Percentiles rank a stretch among this genome's conserved stretches.
Conservation (phyloP, 92 coral and sea anemone species). For the Epizoanthus scotinus region DNA sequence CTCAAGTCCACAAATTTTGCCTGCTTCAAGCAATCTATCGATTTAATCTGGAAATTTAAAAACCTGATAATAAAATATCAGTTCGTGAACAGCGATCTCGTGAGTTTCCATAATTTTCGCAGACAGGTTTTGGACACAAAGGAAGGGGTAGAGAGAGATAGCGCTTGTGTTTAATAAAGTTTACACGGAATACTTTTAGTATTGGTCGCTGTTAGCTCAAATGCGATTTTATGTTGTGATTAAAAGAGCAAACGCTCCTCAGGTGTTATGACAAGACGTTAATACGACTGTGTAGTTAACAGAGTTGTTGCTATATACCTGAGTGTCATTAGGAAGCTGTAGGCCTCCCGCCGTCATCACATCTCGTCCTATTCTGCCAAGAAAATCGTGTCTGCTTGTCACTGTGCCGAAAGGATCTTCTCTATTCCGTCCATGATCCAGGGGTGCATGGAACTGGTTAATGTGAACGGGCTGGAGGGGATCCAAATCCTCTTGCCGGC, state of each 20-base stretch:
- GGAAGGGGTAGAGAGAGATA: slow-evolving; percentile 7
- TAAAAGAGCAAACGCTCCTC: slow-evolving; percentile 32
- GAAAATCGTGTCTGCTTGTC: slow-evolving; percentile 83
- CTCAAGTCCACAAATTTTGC: not conserved
- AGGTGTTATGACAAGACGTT: slow-evolving; percentile 60
- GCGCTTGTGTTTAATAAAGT: slow-evolving; percentile 12
- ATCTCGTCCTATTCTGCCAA: slow-evolving; percentile 53
- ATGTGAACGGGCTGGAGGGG: slow-evolving; percentile 86
- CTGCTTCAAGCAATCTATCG: slow-evolving; percentile 16
- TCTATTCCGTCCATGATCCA: slow-evolving; percentile 85
- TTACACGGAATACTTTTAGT: slow-evolving; percentile 7
- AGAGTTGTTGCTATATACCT: slow-evolving; percentile 61
- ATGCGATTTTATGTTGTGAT: slow-evolving; percentile 35
- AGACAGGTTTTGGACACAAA: slow-evolving; percentile 2
- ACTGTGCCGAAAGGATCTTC: slow-evolving; percentile 71
- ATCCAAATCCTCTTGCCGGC: slow-evolving; percentile 76
- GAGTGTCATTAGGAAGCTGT: slow-evolving; percentile 59
- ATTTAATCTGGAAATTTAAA: slow-evolving; percentile 2
- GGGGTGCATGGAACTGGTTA: slow-evolving; percentile 86
- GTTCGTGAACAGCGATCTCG: slow-evolving; percentile 22
- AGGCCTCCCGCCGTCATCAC: slow-evolving; percentile 55
- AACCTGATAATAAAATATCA: slow-evolving; percentile 9
- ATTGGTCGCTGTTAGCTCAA: not conserved
- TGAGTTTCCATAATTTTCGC: slow-evolving; percentile 3
- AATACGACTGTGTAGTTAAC: slow-evolving; percentile 51